A percentile compares a stretch with the other conserved stretches of the same genome.
Conservation (phyloP, 2,113 vertebrate species). For the Colinus virginianus region DNA sequence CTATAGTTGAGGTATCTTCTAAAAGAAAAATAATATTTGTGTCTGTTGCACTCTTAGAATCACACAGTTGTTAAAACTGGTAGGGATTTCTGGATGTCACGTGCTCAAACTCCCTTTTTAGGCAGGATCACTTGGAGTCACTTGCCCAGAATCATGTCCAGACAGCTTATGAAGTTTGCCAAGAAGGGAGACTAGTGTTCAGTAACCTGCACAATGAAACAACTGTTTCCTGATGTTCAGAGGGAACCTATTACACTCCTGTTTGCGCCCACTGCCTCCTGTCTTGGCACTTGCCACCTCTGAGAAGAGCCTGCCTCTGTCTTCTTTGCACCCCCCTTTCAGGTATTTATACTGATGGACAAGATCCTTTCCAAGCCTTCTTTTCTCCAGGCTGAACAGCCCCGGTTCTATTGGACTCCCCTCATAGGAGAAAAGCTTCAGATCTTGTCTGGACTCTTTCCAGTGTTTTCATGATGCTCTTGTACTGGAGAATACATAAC, state of each 20-base stretch:
- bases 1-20: background rate
- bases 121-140: accelerated
- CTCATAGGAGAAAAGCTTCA: background rate
- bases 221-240: background rate
- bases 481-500: background rate
- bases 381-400: background rate
- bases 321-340: background rate
- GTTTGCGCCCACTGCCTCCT: background rate
- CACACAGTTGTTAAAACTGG: background rate
- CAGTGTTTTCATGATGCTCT: background rate
- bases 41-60: background rate
- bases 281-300: accelerated
- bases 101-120: background rate
- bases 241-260: background rate
- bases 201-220: background rate
- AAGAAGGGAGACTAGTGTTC: background rate
- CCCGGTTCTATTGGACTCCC: background rate
- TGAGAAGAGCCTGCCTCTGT: accelerated
- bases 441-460: background rate
- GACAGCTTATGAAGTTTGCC: background rate
- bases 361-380: background rate
- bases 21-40: background rate
- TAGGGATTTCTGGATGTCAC: background rate
- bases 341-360: background rate
- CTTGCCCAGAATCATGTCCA: background rate